Conservation (phyloP, 1,140 invertebrate species). For the Scaptodrosophila lebanonensis region DNA sequence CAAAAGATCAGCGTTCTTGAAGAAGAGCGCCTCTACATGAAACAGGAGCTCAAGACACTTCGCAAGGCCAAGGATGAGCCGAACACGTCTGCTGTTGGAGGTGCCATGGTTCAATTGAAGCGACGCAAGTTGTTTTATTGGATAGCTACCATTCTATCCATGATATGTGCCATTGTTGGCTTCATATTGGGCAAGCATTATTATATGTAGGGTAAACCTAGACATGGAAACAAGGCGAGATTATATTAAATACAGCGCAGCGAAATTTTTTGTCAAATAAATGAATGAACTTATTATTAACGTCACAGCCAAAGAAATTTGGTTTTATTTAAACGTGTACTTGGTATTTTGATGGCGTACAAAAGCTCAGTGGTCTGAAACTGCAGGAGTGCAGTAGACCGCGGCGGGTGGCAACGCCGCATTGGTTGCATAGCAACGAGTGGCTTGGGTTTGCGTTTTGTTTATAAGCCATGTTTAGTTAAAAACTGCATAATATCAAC, state of each 20-base stretch:
- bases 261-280: neutral
- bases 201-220: neutral
- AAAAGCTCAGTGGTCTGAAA: too few species aligned
- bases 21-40: conserved; percentile 10
- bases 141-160: neutral
- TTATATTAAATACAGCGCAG: neutral
- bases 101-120: neutral
- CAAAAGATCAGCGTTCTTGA: conserved; percentile 24
- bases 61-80: conserved; percentile 1
- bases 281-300: neutral
- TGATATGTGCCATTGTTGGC: neutral
- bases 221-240: neutral
- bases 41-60: conserved; percentile 13
- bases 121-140: neutral
- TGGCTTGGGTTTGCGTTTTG: conserved; percentile 5
- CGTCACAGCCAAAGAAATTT: neutral
- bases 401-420: too few species aligned
- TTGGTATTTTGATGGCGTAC: too few species aligned
- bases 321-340: neutral
- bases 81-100: neutral
- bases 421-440: conserved; percentile 31
- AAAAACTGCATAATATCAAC: too few species aligned
- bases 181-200: neutral
- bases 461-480: too few species aligned
- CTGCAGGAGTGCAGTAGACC: too few species aligned